Percentiles rank a stretch among this genome's conserved stretches.
Conservation (phyloP, 2,113 vertebrate genomes). For the Myrmecobius fasciatus region DNA sequence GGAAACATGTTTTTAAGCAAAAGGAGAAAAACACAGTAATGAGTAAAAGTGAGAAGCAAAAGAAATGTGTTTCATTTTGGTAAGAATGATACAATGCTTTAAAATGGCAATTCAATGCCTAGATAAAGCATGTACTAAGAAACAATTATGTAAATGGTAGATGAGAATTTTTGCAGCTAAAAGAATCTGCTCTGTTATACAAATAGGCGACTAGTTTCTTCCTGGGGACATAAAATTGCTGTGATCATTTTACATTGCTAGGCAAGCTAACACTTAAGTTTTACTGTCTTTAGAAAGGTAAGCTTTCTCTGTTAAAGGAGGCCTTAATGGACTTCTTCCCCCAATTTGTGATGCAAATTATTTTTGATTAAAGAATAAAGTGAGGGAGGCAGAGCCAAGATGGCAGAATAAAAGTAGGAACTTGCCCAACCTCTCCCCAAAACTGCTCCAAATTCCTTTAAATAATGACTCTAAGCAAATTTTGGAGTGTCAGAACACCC, state of each 20-base stretch:
- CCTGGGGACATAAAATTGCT: neutral
- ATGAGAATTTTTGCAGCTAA: neutral
- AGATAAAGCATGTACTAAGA: neutral
- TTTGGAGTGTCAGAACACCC: no score
- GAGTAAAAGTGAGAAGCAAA: neutral
- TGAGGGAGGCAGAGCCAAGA: no score
- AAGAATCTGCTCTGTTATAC: neutral
- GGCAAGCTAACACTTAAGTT: neutral
- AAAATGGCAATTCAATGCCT: neutral
- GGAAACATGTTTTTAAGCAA: neutral
- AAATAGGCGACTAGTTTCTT: neutral
- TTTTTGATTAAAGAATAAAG: neutral
- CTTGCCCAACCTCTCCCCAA: no score
- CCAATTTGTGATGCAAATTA: neutral
- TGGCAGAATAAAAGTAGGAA: no score
- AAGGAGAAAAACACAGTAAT: neutral
- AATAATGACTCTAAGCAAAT: no score
- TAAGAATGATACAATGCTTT: neutral
- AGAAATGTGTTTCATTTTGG: neutral
- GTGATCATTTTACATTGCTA: neutral
- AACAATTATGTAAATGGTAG: neutral
- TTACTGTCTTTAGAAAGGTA: neutral
- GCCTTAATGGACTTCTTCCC: neutral
- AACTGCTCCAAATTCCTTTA: no score
- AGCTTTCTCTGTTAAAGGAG: neutral